phyloP scores from a whole-genome alignment of 2,113 vertebrate species.

The Brachypteracias leptosomus region DNA sequence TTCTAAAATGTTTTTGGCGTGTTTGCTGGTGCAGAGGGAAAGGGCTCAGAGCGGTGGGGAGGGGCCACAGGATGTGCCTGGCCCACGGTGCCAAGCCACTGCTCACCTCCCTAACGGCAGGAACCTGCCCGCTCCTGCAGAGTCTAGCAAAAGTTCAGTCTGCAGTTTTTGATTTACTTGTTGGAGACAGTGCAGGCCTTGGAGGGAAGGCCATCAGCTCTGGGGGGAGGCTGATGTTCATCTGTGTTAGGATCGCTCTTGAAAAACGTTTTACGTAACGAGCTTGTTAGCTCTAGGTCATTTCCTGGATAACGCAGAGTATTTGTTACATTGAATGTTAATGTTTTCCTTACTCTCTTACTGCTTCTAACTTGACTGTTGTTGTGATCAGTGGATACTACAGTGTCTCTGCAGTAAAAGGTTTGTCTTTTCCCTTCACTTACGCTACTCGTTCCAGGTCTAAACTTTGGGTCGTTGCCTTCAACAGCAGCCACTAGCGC shows the following conservation, averaged over 20 bases:
- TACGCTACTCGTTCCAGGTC: not conserved
- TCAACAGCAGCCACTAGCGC: not conserved
- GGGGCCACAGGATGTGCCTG: not conserved
- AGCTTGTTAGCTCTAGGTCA: not conserved
- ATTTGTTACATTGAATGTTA: not conserved
- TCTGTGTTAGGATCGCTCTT: not conserved
- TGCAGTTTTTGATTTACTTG: not conserved
- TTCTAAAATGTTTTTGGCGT: not conserved
- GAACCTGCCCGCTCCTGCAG: not conserved
- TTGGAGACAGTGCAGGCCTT: not conserved
- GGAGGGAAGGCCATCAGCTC: not conserved
- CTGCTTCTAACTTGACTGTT: not conserved
- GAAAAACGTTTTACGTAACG: no score
- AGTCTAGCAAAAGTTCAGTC: not conserved
- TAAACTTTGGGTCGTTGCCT: constrained; percentile 26
- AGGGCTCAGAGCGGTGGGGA: not conserved
- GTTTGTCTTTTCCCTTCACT: not conserved
- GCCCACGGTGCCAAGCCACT: not conserved
- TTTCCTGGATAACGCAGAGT: not conserved
- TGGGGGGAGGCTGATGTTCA: no score
- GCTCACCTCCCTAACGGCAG: fast-evolving
- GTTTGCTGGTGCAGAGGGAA: not conserved
- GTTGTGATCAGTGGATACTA: not conserved
- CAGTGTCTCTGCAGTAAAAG: no score
- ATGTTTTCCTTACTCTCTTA: not conserved